Conservation (phyloP, 1,140 invertebrate species). For the Diploscapter pachys region DNA sequence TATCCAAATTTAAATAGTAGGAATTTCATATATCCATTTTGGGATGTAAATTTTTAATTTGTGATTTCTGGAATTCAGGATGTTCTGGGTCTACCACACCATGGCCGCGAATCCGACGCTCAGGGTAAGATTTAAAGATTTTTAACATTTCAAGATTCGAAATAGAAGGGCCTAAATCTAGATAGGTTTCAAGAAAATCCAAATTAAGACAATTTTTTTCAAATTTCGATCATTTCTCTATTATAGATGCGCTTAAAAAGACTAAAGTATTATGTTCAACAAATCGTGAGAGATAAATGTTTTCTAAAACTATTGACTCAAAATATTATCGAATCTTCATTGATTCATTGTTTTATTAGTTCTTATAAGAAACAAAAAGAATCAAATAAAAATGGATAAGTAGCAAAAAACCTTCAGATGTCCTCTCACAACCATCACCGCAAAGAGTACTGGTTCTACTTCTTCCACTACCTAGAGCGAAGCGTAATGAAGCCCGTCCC, state of each 20-base stretch:
- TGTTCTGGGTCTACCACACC: conserved; percentile 87
- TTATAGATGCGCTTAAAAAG: background rate
- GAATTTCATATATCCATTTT: no score
- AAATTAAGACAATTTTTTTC: background rate
- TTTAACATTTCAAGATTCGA: background rate
- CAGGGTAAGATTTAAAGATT: conserved; percentile 16
- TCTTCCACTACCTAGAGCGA: conserved; percentile 24
- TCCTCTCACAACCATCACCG: conserved; percentile 33
- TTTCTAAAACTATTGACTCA: background rate
- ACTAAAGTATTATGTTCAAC: background rate
- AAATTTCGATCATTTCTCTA: background rate
- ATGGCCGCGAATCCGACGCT: conserved; percentile 43
- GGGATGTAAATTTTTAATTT: no score
- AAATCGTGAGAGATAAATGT: background rate
- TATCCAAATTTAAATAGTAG: no score
- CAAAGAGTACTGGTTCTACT: conserved; percentile 36
- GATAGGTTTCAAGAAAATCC: no score
- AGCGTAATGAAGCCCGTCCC: conserved; percentile 22
- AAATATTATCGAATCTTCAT: background rate
- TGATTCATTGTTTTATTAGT: background rate
- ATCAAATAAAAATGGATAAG: background rate
- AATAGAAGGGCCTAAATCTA: no score
- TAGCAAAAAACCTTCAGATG: conserved; percentile 18
- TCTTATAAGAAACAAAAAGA: conserved; percentile 4
- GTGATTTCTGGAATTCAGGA: conserved; percentile 58